These are phyloP conservation scores for Ptyas mucosa DNA, from an alignment of 2,113 vertebrate genomes.

Conservation along the genomic window DNA sequence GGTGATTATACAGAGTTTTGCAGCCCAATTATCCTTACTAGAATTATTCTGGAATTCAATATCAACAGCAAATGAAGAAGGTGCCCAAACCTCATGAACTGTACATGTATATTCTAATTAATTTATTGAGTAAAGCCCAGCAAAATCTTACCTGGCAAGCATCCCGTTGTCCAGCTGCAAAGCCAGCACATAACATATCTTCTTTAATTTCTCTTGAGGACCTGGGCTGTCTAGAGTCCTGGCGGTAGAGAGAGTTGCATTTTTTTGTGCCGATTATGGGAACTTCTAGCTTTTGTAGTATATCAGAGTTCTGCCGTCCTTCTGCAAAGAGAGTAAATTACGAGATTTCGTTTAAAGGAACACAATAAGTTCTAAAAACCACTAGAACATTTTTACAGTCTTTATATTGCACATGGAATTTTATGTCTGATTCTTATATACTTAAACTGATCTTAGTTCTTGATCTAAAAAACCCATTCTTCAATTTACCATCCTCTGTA, in stretches of 20 bases:
- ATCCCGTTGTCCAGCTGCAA: conserved; percentile 53
- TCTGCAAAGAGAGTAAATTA: not conserved
- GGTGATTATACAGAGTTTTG: not conserved
- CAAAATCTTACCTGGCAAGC: conserved; percentile 59
- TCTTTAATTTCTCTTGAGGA: conserved; percentile 35
- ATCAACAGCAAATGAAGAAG: not conserved
- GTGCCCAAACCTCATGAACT: not conserved
- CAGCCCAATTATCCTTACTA: not conserved
- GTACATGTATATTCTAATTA: not conserved
- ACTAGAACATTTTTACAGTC: not conserved
- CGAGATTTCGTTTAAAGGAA: not conserved
- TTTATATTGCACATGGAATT: not conserved
- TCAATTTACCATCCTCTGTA: not conserved
- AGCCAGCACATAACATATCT: conserved; percentile 64
- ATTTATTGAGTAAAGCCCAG: not conserved
- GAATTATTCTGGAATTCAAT: not conserved
- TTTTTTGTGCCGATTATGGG: conserved; percentile 18
- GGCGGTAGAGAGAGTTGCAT: conserved; percentile 13
- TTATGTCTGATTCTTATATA: not conserved
- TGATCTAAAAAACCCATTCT: not conserved
- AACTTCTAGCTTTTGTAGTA: conserved; percentile 14
- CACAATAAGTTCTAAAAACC: not conserved
- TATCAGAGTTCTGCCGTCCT: not conserved
- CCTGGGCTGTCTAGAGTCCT: not conserved
- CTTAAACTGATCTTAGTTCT: not conserved